phyloP scores from a whole-genome alignment of 23 tunicate genomes.

The Phallusia fumigata region DNA sequence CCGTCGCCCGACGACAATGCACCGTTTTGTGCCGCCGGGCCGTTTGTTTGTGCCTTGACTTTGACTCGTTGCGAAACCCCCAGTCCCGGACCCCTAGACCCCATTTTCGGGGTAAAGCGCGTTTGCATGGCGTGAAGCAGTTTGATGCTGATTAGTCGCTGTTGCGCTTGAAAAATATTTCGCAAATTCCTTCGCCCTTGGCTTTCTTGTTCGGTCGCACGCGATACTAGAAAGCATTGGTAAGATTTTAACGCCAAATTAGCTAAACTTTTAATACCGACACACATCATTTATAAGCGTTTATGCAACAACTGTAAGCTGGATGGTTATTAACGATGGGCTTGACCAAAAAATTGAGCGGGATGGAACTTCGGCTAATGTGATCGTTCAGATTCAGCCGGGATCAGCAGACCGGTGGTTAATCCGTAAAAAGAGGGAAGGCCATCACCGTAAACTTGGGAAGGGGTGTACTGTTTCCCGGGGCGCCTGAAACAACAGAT shows the following conservation, averaged over 20 bases:
- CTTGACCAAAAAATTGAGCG: too few species aligned
- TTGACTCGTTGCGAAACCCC: constrained; percentile 9
- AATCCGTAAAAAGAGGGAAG: too few species aligned
- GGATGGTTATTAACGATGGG: too few species aligned
- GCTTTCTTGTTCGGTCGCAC: too few species aligned
- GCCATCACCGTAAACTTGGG: neutral
- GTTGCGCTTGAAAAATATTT: neutral
- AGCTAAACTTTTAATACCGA: too few species aligned
- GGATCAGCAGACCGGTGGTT: too few species aligned
- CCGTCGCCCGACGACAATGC: constrained; percentile 4
- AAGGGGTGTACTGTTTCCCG: neutral
- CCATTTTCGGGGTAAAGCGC: neutral
- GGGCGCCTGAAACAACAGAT: constrained; percentile 11
- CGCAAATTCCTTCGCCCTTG: neutral
- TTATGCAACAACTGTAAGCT: too few species aligned
- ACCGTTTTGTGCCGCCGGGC: constrained; percentile 4
- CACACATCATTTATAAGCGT: too few species aligned
- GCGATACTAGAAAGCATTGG: too few species aligned
- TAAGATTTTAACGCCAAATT: too few species aligned
- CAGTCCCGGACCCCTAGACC: neutral
- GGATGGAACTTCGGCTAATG: too few species aligned
- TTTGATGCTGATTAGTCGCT: constrained; percentile 7
- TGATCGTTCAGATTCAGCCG: too few species aligned
- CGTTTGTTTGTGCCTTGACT: constrained; percentile 10
- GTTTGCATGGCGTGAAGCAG: constrained; percentile 14